phyloP scores from a whole-genome alignment of 2,888 invertebrate species.

The Lobophora halterata region DNA sequence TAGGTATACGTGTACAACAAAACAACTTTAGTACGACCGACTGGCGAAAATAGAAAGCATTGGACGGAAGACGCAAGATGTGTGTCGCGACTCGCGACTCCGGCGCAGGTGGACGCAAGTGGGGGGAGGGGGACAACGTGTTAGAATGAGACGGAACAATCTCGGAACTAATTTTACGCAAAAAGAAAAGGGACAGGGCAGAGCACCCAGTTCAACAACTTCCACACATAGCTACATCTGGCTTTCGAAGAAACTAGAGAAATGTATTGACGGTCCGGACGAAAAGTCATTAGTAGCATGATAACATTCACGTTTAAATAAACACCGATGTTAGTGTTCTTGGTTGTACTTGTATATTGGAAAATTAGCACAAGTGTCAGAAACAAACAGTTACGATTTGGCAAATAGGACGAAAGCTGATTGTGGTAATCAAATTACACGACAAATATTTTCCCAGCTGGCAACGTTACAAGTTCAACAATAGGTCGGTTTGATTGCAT shows the following conservation, averaged over 20 bases:
- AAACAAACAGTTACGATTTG: constrained; percentile 34
- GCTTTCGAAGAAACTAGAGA: constrained; percentile 67
- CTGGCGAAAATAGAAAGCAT: constrained; percentile 78
- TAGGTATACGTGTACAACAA: constrained; percentile 45
- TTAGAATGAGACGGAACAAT: constrained; percentile 52
- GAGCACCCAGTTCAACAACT: constrained; percentile 56
- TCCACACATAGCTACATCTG: constrained; percentile 58
- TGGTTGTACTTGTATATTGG: constrained; percentile 13
- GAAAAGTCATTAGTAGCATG: constrained; percentile 56
- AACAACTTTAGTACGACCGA: constrained; percentile 60
- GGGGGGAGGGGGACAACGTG: constrained; percentile 48
- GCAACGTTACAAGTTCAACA: constrained; percentile 36
- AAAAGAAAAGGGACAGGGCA: constrained; percentile 63
- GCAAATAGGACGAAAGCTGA: constrained; percentile 38
- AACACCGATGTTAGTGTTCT: constrained; percentile 12
- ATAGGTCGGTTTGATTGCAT: constrained; percentile 28
- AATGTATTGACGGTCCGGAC: constrained; percentile 55
- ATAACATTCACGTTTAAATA: constrained; percentile 41
- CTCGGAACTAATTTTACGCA: constrained; percentile 51
- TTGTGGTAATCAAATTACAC: constrained; percentile 40
- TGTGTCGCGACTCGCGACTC: constrained; percentile 71
- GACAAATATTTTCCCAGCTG: constrained; percentile 55
- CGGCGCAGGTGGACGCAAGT: constrained; percentile 63
- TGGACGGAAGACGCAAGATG: constrained; percentile 68
- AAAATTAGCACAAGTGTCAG: constrained; percentile 19